Evolutionary conservation across 2,113 vertebrate species (phyloP).

Genomic region (Vicugna pacos): DNA sequence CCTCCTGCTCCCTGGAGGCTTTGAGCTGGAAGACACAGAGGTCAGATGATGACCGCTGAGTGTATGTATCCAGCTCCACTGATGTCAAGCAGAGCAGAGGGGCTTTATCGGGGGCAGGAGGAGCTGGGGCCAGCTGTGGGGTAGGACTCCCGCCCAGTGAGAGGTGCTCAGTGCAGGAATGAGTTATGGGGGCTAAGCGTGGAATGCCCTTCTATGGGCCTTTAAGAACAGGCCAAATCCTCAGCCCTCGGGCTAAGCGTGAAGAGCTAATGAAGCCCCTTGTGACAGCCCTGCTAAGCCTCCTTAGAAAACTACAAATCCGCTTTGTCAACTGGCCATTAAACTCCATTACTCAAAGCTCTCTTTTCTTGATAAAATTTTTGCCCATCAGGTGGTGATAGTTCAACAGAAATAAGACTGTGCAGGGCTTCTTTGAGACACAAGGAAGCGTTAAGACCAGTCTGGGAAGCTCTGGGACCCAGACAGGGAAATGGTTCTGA

Average conservation of each 20-base stretch:
- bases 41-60: neutral
- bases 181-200: neutral
- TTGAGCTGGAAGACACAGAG: neutral
- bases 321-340: neutral
- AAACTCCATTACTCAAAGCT: neutral
- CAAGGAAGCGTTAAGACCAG: neutral
- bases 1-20: neutral
- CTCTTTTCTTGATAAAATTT: slow-evolving; percentile 9
- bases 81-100: neutral
- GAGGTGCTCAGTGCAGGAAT: neutral
- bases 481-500: neutral
- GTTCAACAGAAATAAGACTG: slow-evolving; percentile 12
- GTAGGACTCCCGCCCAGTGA: neutral
- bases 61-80: neutral
- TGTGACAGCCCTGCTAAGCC: neutral
- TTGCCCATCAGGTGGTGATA: slow-evolving; percentile 63
- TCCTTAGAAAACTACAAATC: slow-evolving; percentile 52
- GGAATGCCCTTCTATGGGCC: neutral
- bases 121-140: neutral
- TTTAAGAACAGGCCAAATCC: slow-evolving; percentile 7
- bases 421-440: neutral
- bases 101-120: neutral
- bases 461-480: neutral
- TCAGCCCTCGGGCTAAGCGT: neutral
- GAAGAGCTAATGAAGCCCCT: neutral